Percentiles rank a stretch among this genome's conserved stretches.
Evolutionary conservation across 1,140 invertebrate genomes (phyloP).

Genomic region (Gerris buenoi): DNA sequence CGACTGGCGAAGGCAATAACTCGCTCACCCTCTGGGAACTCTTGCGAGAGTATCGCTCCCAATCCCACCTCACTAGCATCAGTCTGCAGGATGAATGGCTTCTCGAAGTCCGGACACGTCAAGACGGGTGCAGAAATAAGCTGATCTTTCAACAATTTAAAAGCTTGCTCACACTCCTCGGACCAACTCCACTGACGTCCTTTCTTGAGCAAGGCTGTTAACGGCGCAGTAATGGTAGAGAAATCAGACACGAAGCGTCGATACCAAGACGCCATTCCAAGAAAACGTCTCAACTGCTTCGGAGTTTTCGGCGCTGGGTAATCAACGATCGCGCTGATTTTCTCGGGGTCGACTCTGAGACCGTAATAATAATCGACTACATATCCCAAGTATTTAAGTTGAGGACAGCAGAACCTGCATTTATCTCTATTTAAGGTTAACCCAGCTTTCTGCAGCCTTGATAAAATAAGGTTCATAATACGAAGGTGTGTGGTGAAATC

Average conservation of each 20-base stretch:
- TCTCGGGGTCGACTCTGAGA: slow-evolving; percentile 8
- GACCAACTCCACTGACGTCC: slow-evolving; percentile 15
- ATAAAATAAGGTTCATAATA: slow-evolving; percentile 21
- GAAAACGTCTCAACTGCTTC: slow-evolving; percentile 19
- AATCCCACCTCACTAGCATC: not conserved
- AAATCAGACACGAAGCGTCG: not conserved
- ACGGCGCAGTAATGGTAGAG: not conserved
- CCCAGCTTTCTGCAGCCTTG: not conserved
- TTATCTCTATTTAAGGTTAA: not conserved
- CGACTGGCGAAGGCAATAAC: slow-evolving; percentile 31
- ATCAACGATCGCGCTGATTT: slow-evolving; percentile 23
- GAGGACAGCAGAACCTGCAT: not conserved
- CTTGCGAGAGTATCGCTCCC: not conserved
- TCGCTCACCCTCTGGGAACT: not conserved
- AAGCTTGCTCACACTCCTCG: not conserved
- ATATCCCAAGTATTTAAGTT: slow-evolving; percentile 17
- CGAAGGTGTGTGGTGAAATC: slow-evolving; percentile 27
- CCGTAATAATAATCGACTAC: not conserved
- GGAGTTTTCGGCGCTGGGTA: slow-evolving; percentile 21
- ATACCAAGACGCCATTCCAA: slow-evolving; percentile 25
- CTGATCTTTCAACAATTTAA: not conserved
- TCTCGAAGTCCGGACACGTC: slow-evolving; percentile 20
- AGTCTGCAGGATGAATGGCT: not conserved
- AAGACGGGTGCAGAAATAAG: slow-evolving; percentile 18
- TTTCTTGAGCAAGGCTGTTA: not conserved